These are phyloP conservation scores for Tenodera sinensis DNA, from an alignment of 2,888 invertebrate species.

Conservation along the genomic window DNA sequence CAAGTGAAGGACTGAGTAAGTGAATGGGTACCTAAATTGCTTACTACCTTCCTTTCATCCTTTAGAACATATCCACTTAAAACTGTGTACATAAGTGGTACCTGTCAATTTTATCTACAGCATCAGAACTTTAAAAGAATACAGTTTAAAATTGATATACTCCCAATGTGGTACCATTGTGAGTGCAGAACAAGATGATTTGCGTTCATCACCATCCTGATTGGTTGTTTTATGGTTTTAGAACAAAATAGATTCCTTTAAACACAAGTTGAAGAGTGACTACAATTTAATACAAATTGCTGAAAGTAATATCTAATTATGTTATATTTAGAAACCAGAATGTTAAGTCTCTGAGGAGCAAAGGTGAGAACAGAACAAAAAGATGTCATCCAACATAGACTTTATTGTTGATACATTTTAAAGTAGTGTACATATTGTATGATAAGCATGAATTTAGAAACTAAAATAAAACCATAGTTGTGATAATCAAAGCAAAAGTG, in stretches of 20 bases:
- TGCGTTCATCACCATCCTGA: background rate
- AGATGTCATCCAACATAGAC: background rate
- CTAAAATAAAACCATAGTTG: background rate
- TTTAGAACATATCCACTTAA: too few species aligned
- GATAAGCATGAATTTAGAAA: background rate
- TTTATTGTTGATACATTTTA: background rate
- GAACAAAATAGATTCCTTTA: background rate
- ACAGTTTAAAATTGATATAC: background rate
- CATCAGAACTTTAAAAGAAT: background rate
- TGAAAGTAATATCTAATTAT: too few species aligned
- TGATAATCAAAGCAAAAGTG: background rate
- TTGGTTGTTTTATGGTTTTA: background rate
- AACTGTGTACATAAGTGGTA: too few species aligned
- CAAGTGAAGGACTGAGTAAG: too few species aligned
- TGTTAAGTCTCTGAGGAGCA: background rate
- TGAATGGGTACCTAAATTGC: too few species aligned
- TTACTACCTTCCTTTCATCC: too few species aligned
- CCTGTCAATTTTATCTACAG: background rate
- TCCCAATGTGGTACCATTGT: background rate
- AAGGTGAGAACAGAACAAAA: background rate
- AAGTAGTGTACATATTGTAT: background rate
- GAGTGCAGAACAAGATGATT: background rate
- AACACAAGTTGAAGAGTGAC: background rate
- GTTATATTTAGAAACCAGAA: background rate
- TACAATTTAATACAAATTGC: too few species aligned